phyloP scores from a whole-genome alignment of 2,113 vertebrate species.

The Desmodus rotundus region DNA sequence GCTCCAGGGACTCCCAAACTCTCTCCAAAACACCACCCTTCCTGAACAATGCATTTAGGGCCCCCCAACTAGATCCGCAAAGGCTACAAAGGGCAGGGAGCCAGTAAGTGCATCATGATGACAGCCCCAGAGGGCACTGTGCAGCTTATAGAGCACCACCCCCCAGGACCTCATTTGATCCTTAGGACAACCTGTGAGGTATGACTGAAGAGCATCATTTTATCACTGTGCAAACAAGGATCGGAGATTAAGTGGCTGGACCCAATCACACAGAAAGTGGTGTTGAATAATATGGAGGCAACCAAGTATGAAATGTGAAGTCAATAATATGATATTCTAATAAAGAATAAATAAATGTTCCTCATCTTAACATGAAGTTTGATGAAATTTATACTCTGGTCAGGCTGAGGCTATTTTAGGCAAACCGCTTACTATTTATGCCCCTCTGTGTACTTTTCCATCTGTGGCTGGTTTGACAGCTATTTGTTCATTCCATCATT shows the following conservation, averaged over 20 bases:
- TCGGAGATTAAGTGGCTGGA: background rate
- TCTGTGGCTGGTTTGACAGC: slow-evolving; percentile 12
- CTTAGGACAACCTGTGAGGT: background rate
- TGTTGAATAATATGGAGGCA: background rate
- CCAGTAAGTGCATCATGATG: accelerated
- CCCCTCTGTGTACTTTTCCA: slow-evolving; percentile 4
- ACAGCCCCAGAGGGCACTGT: background rate
- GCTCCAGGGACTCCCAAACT: background rate
- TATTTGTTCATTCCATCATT: slow-evolving; percentile 29
- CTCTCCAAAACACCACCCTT: background rate
- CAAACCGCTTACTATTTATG: background rate
- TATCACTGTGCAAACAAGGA: background rate
- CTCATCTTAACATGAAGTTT: background rate
- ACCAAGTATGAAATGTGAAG: background rate
- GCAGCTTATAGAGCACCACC: accelerated
- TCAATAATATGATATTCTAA: background rate
- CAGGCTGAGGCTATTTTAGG: slow-evolving; percentile 15
- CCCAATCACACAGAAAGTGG: background rate
- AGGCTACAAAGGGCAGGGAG: background rate
- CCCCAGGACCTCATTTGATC: background rate
- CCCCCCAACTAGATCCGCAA: background rate
- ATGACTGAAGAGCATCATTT: background rate
- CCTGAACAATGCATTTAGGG: background rate
- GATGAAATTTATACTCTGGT: slow-evolving; percentile 23
- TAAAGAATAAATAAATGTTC: background rate